Conservation (phyloP, 2,797 vertebrate species). For the Tenualosa thibaudeaui region DNA sequence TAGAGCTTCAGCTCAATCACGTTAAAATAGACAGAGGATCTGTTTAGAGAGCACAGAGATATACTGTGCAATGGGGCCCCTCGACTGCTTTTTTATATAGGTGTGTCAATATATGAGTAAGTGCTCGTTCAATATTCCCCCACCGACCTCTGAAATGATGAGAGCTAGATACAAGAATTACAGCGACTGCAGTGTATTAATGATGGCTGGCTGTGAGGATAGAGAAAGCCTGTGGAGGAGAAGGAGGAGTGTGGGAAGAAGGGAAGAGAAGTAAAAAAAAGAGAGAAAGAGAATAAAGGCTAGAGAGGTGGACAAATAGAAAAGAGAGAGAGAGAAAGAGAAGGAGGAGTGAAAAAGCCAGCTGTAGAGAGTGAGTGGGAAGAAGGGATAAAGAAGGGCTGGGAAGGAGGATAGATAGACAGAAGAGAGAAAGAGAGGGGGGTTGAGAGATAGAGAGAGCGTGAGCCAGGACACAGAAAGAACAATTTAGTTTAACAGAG, state of each 20-base stretch:
- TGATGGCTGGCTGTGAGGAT: constrained; percentile 52
- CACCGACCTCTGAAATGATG: constrained; percentile 63
- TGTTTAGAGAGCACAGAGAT: constrained; percentile 2
- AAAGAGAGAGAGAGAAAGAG: not conserved
- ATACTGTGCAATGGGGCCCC: not conserved
- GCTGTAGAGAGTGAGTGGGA: not conserved
- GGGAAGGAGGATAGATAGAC: not conserved
- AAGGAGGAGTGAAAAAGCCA: not conserved
- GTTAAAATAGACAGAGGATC: constrained; percentile 23
- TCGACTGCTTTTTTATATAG: constrained; percentile 48
- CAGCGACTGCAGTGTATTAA: constrained; percentile 58
- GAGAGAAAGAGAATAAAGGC: constrained; percentile 1
- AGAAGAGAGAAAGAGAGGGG: not conserved
- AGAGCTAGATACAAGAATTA: constrained; percentile 66
- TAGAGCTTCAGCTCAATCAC: not conserved
- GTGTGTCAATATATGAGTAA: constrained; percentile 65
- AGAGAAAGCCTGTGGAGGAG: constrained; percentile 34
- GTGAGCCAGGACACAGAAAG: constrained; percentile 39
- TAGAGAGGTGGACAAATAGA: not conserved
- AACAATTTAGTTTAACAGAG: constrained; percentile 46
- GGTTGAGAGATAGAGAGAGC: constrained; percentile 38
- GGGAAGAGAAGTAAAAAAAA: constrained; percentile 21
- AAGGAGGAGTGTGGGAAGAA: constrained; percentile 42
- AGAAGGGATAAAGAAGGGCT: not conserved
- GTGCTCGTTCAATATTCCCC: constrained; percentile 68